phyloP scores from a whole-genome alignment of 2,888 invertebrate species.

The Acanthosoma haemorrhoidale region DNA sequence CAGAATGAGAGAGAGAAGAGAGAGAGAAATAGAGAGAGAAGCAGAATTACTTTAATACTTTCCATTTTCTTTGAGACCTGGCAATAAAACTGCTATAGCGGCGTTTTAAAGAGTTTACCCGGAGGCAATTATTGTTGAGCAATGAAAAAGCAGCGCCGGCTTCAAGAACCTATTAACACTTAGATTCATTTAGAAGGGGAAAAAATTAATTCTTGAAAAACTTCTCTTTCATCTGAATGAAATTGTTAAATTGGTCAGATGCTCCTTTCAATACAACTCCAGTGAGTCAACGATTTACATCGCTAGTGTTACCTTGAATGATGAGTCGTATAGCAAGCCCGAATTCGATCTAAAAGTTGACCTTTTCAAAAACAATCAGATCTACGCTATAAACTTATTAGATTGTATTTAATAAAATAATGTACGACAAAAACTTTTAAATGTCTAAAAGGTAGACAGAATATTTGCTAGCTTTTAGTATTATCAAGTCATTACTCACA shows the following conservation, averaged over 20 bases:
- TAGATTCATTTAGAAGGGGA: not conserved
- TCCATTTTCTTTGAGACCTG: slow-evolving; percentile 14
- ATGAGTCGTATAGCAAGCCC: no score
- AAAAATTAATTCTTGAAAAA: not conserved
- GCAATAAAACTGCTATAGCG: slow-evolving; percentile 18
- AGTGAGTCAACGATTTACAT: no score
- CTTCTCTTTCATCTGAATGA: not conserved
- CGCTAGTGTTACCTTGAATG: no score
- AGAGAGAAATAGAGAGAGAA: not conserved
- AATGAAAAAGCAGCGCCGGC: not conserved
- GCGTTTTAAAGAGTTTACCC: not conserved
- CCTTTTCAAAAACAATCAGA: no score
- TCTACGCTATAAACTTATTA: no score
- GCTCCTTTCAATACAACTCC: no score
- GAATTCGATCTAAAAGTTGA: no score
- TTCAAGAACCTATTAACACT: slow-evolving; percentile 14
- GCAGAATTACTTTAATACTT: not conserved
- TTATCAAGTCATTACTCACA: no score
- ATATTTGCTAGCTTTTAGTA: no score
- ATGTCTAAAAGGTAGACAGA: no score
- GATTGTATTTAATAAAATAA: no score
- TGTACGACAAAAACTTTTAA: no score
- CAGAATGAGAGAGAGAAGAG: not conserved
- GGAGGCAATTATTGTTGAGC: slow-evolving; percentile 18
- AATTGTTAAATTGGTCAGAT: not conserved